A percentile compares a stretch with the other conserved stretches of the same genome.
Conservation (phyloP, 2,113 vertebrate genomes). For the Pogona vitticeps region DNA sequence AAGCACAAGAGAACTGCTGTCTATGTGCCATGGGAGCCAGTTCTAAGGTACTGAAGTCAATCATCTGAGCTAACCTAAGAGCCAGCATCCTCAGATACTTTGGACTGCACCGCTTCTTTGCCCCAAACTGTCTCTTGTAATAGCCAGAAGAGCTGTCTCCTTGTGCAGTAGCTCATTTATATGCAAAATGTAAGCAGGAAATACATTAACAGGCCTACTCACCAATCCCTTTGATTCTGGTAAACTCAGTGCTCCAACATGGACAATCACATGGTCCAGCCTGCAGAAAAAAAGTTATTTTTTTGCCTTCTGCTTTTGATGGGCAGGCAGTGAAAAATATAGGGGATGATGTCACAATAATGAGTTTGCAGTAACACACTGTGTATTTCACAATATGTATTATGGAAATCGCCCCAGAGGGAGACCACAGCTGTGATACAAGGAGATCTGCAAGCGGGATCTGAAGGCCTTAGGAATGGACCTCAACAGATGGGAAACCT, state of each 20-base stretch:
- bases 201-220: slow-evolving; percentile 36
- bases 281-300: slow-evolving; percentile 70
- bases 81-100: neutral
- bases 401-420: too few species aligned
- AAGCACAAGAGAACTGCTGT: neutral
- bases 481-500: too few species aligned
- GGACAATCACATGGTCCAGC: slow-evolving; percentile 88
- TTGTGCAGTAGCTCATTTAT: neutral
- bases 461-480: too few species aligned
- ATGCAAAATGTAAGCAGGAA: neutral
- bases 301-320: neutral
- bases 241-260: slow-evolving; percentile 91
- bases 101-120: too few species aligned
- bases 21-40: neutral
- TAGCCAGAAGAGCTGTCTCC: neutral
- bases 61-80: neutral
- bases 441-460: too few species aligned
- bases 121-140: neutral
- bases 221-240: slow-evolving; percentile 90
- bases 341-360: neutral
- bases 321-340: neutral
- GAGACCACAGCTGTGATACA: too few species aligned
- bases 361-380: neutral
- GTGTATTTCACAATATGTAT: neutral
- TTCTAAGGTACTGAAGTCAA: neutral